Conservation (phyloP, 1,140 invertebrate species). For the Trichomalopsis sarcophagae region DNA sequence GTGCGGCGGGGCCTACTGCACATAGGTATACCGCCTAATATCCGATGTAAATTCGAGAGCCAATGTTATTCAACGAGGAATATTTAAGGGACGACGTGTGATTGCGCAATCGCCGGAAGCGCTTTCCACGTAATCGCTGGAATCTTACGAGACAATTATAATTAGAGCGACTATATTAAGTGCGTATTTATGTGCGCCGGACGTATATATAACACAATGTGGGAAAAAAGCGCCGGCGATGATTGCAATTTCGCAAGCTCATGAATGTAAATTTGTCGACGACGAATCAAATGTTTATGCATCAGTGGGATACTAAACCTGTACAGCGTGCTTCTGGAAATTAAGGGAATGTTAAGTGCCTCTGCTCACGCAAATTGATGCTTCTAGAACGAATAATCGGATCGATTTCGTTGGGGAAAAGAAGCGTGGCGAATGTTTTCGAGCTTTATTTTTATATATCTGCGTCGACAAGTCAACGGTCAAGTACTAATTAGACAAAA, state of each 20-base stretch:
- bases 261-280: constrained; percentile 28
- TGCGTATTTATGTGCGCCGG: neutral
- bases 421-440: neutral
- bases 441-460: too few relatives aligned
- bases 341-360: constrained; percentile 3
- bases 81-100: neutral
- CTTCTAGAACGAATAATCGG: constrained; percentile 8
- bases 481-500: too few relatives aligned
- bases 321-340: neutral
- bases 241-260: constrained; percentile 36
- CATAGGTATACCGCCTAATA: neutral
- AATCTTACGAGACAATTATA: constrained; percentile 31
- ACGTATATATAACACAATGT: too few relatives aligned
- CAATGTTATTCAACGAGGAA: constrained; percentile 23
- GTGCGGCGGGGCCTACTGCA: neutral
- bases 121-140: constrained; percentile 31
- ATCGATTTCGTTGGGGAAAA: neutral
- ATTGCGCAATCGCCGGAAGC: constrained; percentile 16
- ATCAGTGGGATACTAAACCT: too few relatives aligned
- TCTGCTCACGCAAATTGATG: neutral
- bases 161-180: neutral
- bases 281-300: neutral
- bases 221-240: neutral
- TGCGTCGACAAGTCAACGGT: too few relatives aligned
- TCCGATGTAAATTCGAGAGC: constrained; percentile 6